Conservation (phyloP, 2,797 vertebrate genomes). For the Phoebastria nigripes region DNA sequence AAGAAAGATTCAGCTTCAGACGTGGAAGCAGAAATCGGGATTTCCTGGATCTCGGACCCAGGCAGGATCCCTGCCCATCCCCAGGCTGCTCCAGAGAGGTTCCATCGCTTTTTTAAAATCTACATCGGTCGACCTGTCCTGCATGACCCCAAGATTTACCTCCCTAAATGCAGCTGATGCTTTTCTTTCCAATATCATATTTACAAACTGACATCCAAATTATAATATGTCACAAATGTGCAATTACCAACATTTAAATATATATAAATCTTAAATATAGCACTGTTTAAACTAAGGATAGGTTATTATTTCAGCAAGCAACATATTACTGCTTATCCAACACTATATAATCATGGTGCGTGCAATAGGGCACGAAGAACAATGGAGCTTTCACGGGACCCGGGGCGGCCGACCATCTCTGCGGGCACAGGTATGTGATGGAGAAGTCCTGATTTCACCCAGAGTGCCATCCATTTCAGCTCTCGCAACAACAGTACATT, state of each 20-base stretch:
- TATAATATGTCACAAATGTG: not conserved
- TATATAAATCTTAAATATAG: not conserved
- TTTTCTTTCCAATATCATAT: not conserved
- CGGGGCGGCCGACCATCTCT: not conserved
- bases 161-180: not conserved
- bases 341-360: not conserved
- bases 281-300: not conserved
- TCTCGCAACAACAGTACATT: slow-evolving; percentile 53
- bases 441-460: not conserved
- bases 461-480: slow-evolving; percentile 8
- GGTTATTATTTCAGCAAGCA: not conserved
- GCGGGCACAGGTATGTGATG: slow-evolving; percentile 35
- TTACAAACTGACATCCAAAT: not conserved
- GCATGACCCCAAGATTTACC: not conserved
- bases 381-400: not conserved
- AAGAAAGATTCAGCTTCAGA: not conserved
- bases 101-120: not conserved
- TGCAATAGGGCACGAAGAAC: not conserved
- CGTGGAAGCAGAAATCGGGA: accelerated
- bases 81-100: not conserved
- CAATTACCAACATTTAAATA: not conserved
- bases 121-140: accelerated
- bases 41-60: not conserved
- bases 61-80: not conserved
- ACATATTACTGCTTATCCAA: not conserved